Evolutionary conservation across 2,113 vertebrate species (phyloP).

Genomic region (Baryphthengus martii): DNA sequence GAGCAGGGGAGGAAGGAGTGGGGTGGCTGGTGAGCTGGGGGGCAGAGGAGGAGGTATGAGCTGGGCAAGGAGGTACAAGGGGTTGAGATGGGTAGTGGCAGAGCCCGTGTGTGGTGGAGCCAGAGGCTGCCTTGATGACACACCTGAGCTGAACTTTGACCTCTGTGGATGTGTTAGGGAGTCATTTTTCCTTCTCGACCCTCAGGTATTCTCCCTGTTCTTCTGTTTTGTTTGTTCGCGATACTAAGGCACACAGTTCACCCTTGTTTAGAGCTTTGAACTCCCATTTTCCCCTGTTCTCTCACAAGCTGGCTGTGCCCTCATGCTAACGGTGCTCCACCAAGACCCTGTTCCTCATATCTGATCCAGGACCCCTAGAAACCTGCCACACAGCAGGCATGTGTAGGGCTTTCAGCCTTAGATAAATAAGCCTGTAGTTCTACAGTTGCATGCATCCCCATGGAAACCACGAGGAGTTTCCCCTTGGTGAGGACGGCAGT

Average conservation of each 20-base stretch:
- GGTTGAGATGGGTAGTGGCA: not conserved
- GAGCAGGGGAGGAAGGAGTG: not conserved
- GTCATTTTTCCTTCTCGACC: not conserved
- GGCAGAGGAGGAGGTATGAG: not conserved
- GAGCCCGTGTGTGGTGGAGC: not conserved
- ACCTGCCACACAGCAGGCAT: not conserved
- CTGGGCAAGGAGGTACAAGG: not conserved
- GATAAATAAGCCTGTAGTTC: slow-evolving; percentile 35
- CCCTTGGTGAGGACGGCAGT: slow-evolving; percentile 68
- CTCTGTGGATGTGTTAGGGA: not conserved
- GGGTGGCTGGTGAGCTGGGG: not conserved
- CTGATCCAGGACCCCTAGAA: not conserved
- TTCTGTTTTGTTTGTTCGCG: not conserved
- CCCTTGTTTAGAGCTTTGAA: not conserved
- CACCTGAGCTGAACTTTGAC: not conserved
- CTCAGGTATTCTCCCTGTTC: not conserved
- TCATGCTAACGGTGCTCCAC: not conserved
- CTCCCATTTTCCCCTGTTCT: not conserved
- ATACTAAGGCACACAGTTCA: not conserved
- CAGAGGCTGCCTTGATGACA: not conserved
- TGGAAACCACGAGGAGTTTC: slow-evolving; percentile 80
- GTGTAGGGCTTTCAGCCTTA: slow-evolving; percentile 53
- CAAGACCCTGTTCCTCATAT: not conserved
- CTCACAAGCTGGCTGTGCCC: fast-evolving
- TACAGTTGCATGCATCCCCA: slow-evolving; percentile 61